A percentile compares a stretch with the other conserved stretches of the same genome.
phyloP scores from a whole-genome alignment of 2,113 vertebrate species.

The Arvicanthis niloticus region DNA sequence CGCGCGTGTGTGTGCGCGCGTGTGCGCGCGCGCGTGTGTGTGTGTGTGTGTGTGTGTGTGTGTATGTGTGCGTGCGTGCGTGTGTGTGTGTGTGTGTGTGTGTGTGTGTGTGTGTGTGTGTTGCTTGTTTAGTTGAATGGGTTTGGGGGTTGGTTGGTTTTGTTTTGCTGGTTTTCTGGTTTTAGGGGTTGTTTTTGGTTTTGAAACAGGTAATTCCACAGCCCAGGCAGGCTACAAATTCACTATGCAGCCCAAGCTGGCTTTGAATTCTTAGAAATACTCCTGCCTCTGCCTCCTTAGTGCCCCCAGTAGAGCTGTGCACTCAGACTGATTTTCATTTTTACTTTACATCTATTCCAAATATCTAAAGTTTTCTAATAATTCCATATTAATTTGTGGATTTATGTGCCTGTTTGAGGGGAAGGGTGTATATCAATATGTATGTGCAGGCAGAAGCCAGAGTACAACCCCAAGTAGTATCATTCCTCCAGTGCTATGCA shows the following conservation, averaged over 20 bases:
- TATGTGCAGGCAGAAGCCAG: background rate
- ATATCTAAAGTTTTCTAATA: background rate
- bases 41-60: background rate
- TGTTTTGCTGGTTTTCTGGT: too few relatives aligned
- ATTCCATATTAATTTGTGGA: background rate
- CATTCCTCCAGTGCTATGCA: background rate
- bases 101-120: background rate
- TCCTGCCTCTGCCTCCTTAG: background rate
- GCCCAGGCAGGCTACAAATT: background rate
- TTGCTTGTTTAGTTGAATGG: background rate
- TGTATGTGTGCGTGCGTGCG: background rate
- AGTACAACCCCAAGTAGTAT: too few relatives aligned
- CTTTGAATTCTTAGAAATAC: background rate
- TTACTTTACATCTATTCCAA: background rate
- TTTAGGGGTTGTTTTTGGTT: background rate
- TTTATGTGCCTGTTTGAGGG: background rate
- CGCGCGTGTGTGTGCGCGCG: too few relatives aligned
- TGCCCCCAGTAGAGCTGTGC: background rate
- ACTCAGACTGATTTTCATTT: background rate
- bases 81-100: too few relatives aligned
- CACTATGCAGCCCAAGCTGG: background rate
- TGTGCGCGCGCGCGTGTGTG: too few relatives aligned
- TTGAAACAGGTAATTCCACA: background rate
- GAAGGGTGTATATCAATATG: background rate
- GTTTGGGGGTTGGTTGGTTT: background rate